These are phyloP conservation scores for Caenorhabditis tropicalis DNA, from an alignment of 1,140 invertebrate species.

Conservation along the genomic window DNA sequence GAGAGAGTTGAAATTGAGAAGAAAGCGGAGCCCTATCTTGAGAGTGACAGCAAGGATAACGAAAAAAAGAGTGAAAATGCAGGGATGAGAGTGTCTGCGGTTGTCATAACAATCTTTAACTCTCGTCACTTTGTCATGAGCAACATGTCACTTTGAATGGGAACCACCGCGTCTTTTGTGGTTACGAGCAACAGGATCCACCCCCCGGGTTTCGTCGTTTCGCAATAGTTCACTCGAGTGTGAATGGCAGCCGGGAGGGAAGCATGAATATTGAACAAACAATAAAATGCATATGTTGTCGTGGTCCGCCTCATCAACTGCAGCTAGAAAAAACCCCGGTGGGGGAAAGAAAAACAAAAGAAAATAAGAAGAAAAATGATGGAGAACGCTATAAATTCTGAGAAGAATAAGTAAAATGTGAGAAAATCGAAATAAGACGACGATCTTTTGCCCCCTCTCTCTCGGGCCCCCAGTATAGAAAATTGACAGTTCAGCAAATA, in stretches of 20 bases:
- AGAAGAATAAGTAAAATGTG: neutral
- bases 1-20: constrained; percentile 21
- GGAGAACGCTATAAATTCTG: constrained; percentile 18
- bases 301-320: constrained; percentile 28
- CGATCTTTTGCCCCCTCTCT: neutral
- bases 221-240: neutral
- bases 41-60: constrained; percentile 16
- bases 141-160: constrained; percentile 2
- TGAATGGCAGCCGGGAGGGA: neutral
- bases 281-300: constrained; percentile 39
- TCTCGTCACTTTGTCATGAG: neutral
- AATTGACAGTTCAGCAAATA: constrained; percentile 36
- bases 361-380: neutral
- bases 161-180: neutral
- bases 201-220: no score
- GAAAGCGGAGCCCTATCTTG: neutral
- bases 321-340: neutral
- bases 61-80: neutral
- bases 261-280: constrained; percentile 18
- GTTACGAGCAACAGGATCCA: neutral
- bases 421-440: neutral
- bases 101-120: constrained; percentile 26
- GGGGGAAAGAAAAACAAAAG: neutral
- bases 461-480: neutral
- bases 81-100: neutral